These are phyloP conservation scores for Eristalis pertinax DNA, from an alignment of 2,888 invertebrate species.

Conservation along the genomic window DNA sequence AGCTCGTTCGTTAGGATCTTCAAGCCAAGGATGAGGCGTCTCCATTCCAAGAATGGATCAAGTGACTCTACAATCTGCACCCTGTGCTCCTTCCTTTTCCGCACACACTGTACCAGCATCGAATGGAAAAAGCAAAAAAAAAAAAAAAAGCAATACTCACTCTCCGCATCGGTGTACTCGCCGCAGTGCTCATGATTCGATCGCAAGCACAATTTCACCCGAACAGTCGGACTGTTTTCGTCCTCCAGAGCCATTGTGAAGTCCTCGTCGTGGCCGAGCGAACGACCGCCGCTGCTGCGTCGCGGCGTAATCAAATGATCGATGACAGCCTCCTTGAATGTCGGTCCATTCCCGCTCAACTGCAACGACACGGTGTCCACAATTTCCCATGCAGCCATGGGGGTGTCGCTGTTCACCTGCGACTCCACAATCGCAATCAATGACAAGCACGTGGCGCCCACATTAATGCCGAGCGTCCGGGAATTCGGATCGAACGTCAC, in stretches of 20 bases:
- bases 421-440: slow-evolving; percentile 90
- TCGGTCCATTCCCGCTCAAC: slow-evolving; percentile 87
- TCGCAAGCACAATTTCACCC: slow-evolving; percentile 91
- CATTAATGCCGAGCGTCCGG: slow-evolving; percentile 89
- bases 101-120: slow-evolving; percentile 75
- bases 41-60: too few relatives aligned
- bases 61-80: neutral
- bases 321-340: slow-evolving; percentile 87
- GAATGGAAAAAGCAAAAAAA: slow-evolving; percentile 83
- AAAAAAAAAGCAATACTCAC: slow-evolving; percentile 83
- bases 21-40: too few relatives aligned
- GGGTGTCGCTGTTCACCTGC: slow-evolving; percentile 84
- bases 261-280: slow-evolving; percentile 83
- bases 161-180: slow-evolving; percentile 91
- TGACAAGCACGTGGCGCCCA: slow-evolving; percentile 89
- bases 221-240: slow-evolving; percentile 84
- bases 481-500: slow-evolving; percentile 92
- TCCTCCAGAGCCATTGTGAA: slow-evolving; percentile 84
- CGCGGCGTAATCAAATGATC: slow-evolving; percentile 84
- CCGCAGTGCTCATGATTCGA: slow-evolving; percentile 92
- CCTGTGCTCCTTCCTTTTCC: neutral
- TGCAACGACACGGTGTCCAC: slow-evolving; percentile 88
- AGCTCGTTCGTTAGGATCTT: too few relatives aligned
- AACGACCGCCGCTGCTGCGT: slow-evolving; percentile 82
- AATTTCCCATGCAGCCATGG: slow-evolving; percentile 86